Conservation (phyloP, 2,797 vertebrate species). For the Rhinichthys osculus region DNA sequence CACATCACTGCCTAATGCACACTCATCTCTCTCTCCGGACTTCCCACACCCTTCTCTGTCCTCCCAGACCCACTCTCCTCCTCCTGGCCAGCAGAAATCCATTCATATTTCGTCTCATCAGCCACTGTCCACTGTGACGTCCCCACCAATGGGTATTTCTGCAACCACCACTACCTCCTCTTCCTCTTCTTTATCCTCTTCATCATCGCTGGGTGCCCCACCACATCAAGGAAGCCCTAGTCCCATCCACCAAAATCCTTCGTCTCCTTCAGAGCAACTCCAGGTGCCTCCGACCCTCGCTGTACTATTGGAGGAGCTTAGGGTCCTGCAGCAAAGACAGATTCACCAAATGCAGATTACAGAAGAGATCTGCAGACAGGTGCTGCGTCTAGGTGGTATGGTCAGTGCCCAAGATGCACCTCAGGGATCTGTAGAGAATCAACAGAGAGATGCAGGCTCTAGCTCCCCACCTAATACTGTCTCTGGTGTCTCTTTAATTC, state of each 20-base stretch:
- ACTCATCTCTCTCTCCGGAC: constrained; percentile 84
- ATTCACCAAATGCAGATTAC: constrained; percentile 97
- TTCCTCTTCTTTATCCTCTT: constrained; percentile 72
- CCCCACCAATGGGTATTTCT: constrained; percentile 79
- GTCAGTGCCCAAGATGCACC: constrained; percentile 73
- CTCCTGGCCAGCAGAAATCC: constrained; percentile 73
- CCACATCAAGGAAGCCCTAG: constrained; percentile 81
- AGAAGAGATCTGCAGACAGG: constrained; percentile 91
- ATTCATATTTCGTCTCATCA: constrained; percentile 63
- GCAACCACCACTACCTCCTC: constrained; percentile 80
- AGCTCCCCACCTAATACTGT: constrained; percentile 77
- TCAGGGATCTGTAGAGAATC: constrained; percentile 66
- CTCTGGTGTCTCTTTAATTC: constrained; percentile 71
- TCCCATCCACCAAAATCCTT: constrained; percentile 77
- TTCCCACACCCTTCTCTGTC: constrained; percentile 83
- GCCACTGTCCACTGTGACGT: constrained; percentile 78
- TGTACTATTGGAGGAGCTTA: constrained; percentile 89
- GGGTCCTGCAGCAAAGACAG: constrained; percentile 90
- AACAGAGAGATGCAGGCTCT: constrained; percentile 72
- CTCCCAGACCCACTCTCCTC: constrained; percentile 79
- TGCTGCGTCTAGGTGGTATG: constrained; percentile 85
- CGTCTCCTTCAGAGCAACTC: constrained; percentile 72
- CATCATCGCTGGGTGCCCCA: constrained; percentile 68
- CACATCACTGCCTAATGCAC: constrained; percentile 81
- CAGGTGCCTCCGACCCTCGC: constrained; percentile 81